Evolutionary conservation across 2,113 vertebrate genomes (phyloP).

Genomic region (Eptatretus burgeri): DNA sequence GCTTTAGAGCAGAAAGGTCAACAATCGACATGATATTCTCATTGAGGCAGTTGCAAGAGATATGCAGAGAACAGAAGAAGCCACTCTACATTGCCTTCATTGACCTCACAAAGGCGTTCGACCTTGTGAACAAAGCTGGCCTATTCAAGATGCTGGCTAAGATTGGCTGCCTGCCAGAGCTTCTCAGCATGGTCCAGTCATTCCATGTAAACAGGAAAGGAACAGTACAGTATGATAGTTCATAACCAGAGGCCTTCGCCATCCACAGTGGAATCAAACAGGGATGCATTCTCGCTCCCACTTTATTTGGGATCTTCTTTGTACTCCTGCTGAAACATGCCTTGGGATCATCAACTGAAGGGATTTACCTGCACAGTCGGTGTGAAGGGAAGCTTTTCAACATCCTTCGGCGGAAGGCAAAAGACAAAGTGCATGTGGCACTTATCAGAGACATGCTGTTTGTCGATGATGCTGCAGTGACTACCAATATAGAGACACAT

Average conservation of each 20-base stretch:
- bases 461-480: background rate
- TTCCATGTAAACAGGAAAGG: constrained; percentile 8
- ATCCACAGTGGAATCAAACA: constrained; percentile 6
- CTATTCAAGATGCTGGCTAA: background rate
- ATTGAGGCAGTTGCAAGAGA: background rate
- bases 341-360: background rate
- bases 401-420: background rate
- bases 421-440: background rate
- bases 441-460: background rate
- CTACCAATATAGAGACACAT: background rate
- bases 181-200: background rate
- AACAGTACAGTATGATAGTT: constrained; percentile 1
- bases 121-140: background rate
- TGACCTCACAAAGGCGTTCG: constrained; percentile 7
- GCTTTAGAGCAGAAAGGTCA: background rate
- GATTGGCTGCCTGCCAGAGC: background rate
- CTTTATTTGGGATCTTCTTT: constrained; percentile 7
- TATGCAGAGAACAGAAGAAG: background rate
- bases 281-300: constrained; percentile 6
- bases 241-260: background rate
- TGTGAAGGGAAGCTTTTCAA: constrained; percentile 1
- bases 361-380: constrained; percentile 1
- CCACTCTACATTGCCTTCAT: constrained; percentile 7
- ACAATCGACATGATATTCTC: background rate
- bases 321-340: background rate